A percentile compares a stretch with the other conserved stretches of the same genome.
Evolutionary conservation across 2,113 vertebrate genomes (phyloP).

Genomic region (Tamias sibiricus): DNA sequence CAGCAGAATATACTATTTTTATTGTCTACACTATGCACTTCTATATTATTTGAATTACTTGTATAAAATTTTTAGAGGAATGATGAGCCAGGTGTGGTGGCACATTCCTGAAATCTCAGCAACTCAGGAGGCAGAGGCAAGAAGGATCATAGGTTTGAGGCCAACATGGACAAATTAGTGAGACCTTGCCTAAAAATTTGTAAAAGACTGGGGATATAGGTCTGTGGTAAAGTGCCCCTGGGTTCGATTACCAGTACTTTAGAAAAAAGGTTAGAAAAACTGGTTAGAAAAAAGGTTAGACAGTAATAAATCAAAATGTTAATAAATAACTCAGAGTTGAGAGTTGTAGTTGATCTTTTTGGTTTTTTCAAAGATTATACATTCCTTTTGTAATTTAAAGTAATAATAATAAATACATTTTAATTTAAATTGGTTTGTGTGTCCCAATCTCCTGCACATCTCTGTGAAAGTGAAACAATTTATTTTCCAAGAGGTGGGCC

Average conservation of each 20-base stretch:
- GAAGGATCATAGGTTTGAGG: neutral
- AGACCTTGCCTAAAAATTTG: neutral
- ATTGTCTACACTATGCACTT: neutral
- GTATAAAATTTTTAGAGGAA: neutral
- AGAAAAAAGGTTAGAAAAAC: no score
- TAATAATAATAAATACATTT: neutral
- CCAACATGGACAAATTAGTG: neutral
- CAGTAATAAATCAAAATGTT: neutral
- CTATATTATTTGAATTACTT: slow-evolving; percentile 18
- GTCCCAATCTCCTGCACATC: neutral
- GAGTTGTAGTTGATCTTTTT: neutral
- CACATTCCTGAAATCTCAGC: neutral
- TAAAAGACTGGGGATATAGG: neutral
- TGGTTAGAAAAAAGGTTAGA: neutral
- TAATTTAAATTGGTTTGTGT: neutral
- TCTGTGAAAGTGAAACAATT: slow-evolving; percentile 30
- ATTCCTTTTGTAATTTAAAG: slow-evolving; percentile 31
- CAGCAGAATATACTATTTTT: neutral
- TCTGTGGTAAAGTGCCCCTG: neutral
- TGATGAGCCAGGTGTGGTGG: neutral
- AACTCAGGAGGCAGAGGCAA: neutral
- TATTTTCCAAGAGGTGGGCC: slow-evolving; percentile 35
- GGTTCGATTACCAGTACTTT: neutral
- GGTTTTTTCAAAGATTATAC: neutral
- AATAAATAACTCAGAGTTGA: neutral